Evolutionary conservation across 2,113 vertebrate genomes (phyloP).

Genomic region (Phrynocephalus versicolor): DNA sequence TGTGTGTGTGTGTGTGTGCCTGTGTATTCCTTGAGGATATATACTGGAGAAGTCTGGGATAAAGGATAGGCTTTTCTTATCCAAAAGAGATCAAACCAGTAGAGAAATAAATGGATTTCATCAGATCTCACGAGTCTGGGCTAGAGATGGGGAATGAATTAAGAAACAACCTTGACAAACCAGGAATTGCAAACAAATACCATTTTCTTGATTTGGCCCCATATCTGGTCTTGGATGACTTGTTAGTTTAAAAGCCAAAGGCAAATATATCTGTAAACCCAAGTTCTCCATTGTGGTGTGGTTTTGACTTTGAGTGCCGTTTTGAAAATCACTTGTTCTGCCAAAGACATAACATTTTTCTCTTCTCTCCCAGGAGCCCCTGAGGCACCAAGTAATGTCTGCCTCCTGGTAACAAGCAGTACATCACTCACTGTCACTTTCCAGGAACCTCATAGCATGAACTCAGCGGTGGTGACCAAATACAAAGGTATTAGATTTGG

Average conservation of each 20-base stretch:
- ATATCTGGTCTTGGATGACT: no score
- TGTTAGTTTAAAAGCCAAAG: slow-evolving; percentile 72
- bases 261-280: slow-evolving; percentile 66
- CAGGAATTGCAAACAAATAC: no score
- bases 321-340: slow-evolving; percentile 77
- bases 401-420: slow-evolving; percentile 89
- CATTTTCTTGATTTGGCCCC: no score
- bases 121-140: slow-evolving; percentile 58
- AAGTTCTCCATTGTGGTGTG: slow-evolving; percentile 60
- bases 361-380: slow-evolving; percentile 85
- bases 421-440: slow-evolving; percentile 91
- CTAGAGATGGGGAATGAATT: no score
- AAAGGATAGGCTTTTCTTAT: slow-evolving; percentile 15
- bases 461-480: slow-evolving; percentile 92
- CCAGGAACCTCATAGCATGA: slow-evolving; percentile 91
- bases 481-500: slow-evolving; percentile 86
- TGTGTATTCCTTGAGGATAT: slow-evolving; percentile 47
- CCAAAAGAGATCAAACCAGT: slow-evolving; percentile 56
- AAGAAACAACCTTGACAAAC: no score
- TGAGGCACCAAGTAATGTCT: slow-evolving; percentile 87
- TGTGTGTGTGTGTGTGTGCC: no score
- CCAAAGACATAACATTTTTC: slow-evolving; percentile 72
- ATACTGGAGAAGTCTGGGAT: slow-evolving; percentile 52
- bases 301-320: slow-evolving; percentile 65
- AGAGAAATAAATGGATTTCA: slow-evolving; percentile 72